Base-by-base conservation (phyloP, 1,140 invertebrate species). In the Atta texana region DNA sequence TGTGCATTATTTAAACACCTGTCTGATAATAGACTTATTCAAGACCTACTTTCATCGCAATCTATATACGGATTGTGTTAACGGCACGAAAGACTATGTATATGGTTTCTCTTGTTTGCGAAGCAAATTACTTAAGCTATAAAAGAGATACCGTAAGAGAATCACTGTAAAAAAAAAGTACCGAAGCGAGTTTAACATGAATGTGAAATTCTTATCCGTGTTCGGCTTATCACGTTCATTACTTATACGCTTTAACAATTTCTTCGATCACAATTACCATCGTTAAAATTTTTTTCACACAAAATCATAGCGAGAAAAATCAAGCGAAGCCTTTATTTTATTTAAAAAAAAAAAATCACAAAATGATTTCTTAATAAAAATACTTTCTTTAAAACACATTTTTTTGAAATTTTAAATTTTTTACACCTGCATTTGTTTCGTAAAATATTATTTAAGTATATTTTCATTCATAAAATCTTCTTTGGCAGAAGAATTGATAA, bases 1-100 rank as follows among this genome's bases (percentile, higher is more conserved):
- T 16, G 18, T 5, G 21, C 1, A 28, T 86, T 74, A 80, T 88
- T 28, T 59, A 71, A 86, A n/a, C 53, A 76, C 53, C n/a, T 68
- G 74, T 66, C 6, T 14, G 87, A 53, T 68, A 85, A 75, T 44
- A 34, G 72, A 53, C 28, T 66, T 80, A 81, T 64, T 53, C 44
- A 31, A 66, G 49, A 68, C 61, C 34, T 21, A 68, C 14, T 74
- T 71, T 66, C 44, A 77, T n/a, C 24, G 44, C 31, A 64, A 0
- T 39, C 24, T 63, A 71, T 69, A 57, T 49, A 55, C 34, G 51
- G 21, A n/a, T 0, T 14, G 49, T 80, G 39, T 80, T 68, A 80
- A 80, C 44, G 39, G 24, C 39, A 63, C 59, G 18, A 28, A 66
- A 80, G 7, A 51, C 28, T 69, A 51, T 51, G 18, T 78, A 66